Percentiles rank a stretch among this genome's conserved stretches.
These are phyloP conservation scores for Ostrea denselamellosa DNA, from an alignment of 1,140 invertebrate genomes.

Conservation along the genomic window DNA sequence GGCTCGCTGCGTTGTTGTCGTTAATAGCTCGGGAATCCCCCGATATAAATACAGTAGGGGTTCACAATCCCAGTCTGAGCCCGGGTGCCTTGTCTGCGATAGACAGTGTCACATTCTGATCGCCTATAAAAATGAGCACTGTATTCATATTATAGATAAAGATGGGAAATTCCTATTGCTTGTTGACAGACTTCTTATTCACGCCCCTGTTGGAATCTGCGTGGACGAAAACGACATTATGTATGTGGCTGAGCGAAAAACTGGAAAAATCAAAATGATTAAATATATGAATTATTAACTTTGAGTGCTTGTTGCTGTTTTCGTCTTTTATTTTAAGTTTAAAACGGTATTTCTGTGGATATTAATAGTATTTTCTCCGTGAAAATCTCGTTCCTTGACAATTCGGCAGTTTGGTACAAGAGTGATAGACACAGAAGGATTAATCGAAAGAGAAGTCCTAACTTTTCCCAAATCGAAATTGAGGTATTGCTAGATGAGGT, in stretches of 20 bases:
- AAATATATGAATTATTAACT: no score
- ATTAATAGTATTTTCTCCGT: no score
- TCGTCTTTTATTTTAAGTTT: no score
- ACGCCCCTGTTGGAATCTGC: not conserved
- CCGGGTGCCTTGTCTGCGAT: not conserved
- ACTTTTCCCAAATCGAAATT: no score
- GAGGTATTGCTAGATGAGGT: no score
- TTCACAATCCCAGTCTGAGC: not conserved
- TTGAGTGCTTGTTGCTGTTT: no score
- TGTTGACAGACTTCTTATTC: not conserved
- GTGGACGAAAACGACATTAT: not conserved
- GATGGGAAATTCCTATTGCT: not conserved
- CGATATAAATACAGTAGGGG: not conserved
- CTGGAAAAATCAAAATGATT: not conserved
- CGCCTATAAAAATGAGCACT: not conserved
- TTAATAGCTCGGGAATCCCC: not conserved
- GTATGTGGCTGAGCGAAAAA: not conserved
- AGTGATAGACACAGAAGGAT: no score
- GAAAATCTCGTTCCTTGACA: no score
- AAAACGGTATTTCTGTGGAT: no score
- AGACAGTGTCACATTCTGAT: not conserved
- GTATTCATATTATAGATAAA: conserved; percentile 3
- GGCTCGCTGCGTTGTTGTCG: not conserved
- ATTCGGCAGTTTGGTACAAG: no score
- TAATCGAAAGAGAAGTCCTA: no score